phyloP scores from a whole-genome alignment of 2,113 vertebrate species.

The Physeter macrocephalus region DNA sequence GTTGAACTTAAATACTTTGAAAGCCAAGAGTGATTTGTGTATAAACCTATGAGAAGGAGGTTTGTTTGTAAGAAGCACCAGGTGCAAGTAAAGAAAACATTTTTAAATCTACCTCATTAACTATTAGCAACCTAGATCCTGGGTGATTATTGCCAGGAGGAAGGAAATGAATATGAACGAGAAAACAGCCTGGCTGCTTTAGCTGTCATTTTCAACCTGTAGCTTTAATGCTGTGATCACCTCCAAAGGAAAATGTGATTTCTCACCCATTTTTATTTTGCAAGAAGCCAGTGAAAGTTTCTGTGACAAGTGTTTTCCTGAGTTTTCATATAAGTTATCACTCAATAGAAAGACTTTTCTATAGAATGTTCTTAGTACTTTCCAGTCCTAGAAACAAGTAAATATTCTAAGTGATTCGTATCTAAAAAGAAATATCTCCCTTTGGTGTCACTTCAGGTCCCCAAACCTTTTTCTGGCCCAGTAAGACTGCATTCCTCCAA shows the following conservation, averaged over 20 bases:
- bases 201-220: neutral
- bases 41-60: neutral
- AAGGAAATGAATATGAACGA: neutral
- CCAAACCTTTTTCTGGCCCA: constrained; percentile 85
- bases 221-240: neutral
- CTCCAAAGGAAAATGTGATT: neutral
- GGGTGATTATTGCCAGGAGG: neutral
- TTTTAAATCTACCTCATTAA: neutral
- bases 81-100: neutral
- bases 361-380: neutral
- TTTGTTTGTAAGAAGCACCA: neutral
- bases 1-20: neutral
- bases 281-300: neutral
- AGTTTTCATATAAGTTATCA: neutral
- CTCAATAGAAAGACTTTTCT: neutral
- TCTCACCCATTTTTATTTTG: neutral
- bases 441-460: constrained; percentile 77
- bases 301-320: neutral
- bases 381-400: neutral
- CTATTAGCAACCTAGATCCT: neutral
- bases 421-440: constrained; percentile 9
- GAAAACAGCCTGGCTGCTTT: neutral
- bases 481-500: constrained; percentile 96
- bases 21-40: neutral
- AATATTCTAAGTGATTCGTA: neutral